Evolutionary conservation across 2,888 invertebrate genomes (phyloP), one percentile per base, ranked within the genome.

Genomic region (Hybos culiciformis): DNA sequence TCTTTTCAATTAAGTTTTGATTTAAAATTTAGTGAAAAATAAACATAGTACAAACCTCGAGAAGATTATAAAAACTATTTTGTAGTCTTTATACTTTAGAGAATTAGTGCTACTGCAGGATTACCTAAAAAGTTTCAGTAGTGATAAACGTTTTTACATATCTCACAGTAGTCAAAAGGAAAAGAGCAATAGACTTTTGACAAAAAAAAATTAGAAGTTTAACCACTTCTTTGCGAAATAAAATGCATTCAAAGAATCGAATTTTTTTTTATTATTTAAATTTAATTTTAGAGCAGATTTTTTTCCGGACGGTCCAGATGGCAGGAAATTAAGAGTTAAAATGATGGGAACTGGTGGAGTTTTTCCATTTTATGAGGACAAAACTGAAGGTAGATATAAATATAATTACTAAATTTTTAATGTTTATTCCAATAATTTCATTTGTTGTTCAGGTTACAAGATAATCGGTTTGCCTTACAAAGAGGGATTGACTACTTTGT

Each of bases 381-480:
- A 1, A 54, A 57, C 34, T 47, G 61, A 20, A 42, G 51, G 51
- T 45, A 44, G 48, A 33, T 9, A 19, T 18, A 0, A 11, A 20
- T 12, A 29, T 17, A 17, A 8, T 33, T 44, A 9, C 39, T 17
- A 18, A 24, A 29, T 24, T 18, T 26, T 39, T 3, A 40, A 42
- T 26, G 31, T 5, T 21, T 21, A n/a, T 19, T 19, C 12, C n/a
- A 9, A 17, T 26, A 17, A 11, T 12, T 24, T 15, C 20, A 14
- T 14, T 39, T 23, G n/a, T 17, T 18, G 20, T 20, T 19, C 54
- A 29, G 68, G 70, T 17, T 75, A 72, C 45, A 73, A 75, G 48
- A 74, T 80, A 38, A 53, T 80, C 42, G 78, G 74, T 2, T 59
- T 82, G 1, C 80, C 82, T 0, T 83, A 82, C 60, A 73, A 75